These are phyloP conservation scores for Hedya salicella DNA, from an alignment of 2,888 invertebrate species.

Conservation along the genomic window DNA sequence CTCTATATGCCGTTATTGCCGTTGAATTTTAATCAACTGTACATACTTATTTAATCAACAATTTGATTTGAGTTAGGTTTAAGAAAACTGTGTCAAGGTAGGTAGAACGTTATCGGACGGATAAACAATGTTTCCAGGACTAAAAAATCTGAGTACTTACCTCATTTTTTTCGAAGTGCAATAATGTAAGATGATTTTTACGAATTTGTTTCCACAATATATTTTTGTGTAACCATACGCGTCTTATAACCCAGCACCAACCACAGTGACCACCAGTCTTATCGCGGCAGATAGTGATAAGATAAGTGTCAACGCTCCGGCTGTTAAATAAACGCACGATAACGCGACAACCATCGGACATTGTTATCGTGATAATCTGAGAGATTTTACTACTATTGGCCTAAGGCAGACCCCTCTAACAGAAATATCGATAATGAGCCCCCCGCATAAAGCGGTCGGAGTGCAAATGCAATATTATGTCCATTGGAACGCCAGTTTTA, in stretches of 20 bases:
- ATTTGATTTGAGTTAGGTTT: too few relatives aligned
- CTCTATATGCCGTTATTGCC: too few relatives aligned
- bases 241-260: conserved; percentile 19
- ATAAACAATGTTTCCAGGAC: too few relatives aligned
- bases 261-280: conserved; percentile 44
- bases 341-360: conserved; percentile 50
- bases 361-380: conserved; percentile 28
- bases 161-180: too few relatives aligned
- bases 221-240: conserved; percentile 7
- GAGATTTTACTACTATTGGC: conserved; percentile 31
- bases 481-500: not conserved
- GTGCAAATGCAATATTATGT: conserved; percentile 8
- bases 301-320: conserved; percentile 60
- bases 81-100: not conserved
- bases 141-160: too few relatives aligned
- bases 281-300: conserved; percentile 53
- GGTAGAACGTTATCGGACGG: too few relatives aligned
- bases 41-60: too few relatives aligned
- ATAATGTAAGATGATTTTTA: too few relatives aligned
- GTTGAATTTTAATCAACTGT: too few relatives aligned
- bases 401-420: not conserved
- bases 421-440: conserved; percentile 7
- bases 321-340: conserved; percentile 56
- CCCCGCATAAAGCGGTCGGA: too few relatives aligned
- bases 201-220: not conserved